These are phyloP conservation scores for Heteronetta atricapilla DNA, from an alignment of 2,113 vertebrate genomes.

Conservation along the genomic window DNA sequence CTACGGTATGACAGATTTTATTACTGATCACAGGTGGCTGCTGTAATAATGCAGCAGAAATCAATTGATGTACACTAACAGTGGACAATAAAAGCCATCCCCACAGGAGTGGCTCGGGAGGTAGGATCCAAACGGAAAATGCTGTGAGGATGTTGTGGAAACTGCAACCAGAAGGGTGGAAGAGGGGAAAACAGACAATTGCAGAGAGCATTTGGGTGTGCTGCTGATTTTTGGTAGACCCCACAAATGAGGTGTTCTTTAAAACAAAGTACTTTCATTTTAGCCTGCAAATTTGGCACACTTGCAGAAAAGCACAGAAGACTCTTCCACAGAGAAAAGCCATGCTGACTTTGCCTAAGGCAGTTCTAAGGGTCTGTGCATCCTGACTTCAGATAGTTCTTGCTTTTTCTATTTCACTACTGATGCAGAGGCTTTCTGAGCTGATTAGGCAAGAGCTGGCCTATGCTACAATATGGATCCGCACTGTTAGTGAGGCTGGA, in stretches of 20 bases:
- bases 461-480: neutral
- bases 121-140: neutral
- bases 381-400: neutral
- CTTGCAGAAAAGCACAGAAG: neutral
- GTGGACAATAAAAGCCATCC: neutral
- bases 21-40: neutral
- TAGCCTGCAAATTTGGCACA: neutral
- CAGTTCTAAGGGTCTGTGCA: neutral
- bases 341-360: accelerated
- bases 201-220: neutral
- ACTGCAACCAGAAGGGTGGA: neutral
- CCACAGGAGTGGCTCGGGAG: neutral
- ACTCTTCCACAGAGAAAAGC: neutral
- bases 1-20: neutral
- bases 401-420: accelerated
- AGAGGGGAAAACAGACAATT: neutral
- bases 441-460: neutral
- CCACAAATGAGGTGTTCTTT: neutral
- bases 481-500: neutral
- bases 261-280: neutral
- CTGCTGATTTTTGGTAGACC: neutral
- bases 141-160: neutral
- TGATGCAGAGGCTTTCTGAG: neutral
- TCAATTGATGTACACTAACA: accelerated
- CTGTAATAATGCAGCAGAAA: neutral